These are phyloP conservation scores for Popillia japonica DNA, from an alignment of 1,140 invertebrate species.

Conservation along the genomic window DNA sequence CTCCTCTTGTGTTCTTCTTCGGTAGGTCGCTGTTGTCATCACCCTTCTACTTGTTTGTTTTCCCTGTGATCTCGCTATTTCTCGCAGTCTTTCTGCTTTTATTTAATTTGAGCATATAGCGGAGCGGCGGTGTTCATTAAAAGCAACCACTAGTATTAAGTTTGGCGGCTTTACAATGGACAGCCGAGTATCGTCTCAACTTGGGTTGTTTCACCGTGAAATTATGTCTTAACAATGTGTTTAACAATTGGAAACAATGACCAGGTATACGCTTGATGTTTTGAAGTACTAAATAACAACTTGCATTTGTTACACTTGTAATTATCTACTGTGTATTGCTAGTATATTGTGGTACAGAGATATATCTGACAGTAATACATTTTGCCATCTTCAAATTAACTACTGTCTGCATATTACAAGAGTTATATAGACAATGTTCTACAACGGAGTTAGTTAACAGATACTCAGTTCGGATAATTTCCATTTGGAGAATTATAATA, in stretches of 20 bases:
- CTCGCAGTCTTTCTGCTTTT: neutral
- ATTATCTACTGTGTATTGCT: neutral
- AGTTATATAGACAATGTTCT: no score
- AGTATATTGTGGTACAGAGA: neutral
- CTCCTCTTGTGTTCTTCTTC: neutral
- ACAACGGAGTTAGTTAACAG: no score
- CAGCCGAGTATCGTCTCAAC: neutral
- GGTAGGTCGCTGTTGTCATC: neutral
- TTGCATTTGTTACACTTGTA: constrained; percentile 27
- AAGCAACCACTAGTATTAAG: neutral
- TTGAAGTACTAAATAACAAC: constrained; percentile 10
- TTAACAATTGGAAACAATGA: constrained; percentile 49
- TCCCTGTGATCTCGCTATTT: neutral
- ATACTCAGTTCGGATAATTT: no score
- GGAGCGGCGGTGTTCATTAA: neutral
- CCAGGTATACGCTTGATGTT: constrained; percentile 23
- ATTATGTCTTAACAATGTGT: constrained; percentile 47
- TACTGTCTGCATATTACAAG: no score
- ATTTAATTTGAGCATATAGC: neutral
- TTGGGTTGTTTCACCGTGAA: constrained; percentile 42
- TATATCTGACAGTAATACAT: no score
- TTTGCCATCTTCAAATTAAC: no score
- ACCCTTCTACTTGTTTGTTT: neutral
- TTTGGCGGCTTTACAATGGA: constrained; percentile 16
- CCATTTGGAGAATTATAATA: no score